Evolutionary conservation across 2,797 vertebrate species (phyloP).

Genomic region (Hephaestus fuliginosus): DNA sequence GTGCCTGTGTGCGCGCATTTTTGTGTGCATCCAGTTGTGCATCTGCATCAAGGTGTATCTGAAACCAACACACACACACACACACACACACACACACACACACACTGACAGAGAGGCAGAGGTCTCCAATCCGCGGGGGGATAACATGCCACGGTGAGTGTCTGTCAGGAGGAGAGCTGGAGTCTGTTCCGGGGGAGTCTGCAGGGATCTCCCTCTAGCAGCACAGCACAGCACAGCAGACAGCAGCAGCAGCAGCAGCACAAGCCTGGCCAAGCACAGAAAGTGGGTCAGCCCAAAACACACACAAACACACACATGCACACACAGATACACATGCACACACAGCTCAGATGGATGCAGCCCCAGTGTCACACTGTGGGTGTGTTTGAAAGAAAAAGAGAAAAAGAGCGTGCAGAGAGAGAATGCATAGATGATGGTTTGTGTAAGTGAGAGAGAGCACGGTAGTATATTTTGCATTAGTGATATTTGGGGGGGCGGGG

Average conservation of each 20-base stretch:
- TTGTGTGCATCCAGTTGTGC: slow-evolving; percentile 48
- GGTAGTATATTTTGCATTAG: slow-evolving; percentile 69
- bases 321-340: slow-evolving; percentile 38
- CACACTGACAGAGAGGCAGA: slow-evolving; percentile 67
- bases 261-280: slow-evolving; percentile 86
- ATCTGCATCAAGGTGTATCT: slow-evolving; percentile 67
- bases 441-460: slow-evolving; percentile 55
- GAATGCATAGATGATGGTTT: slow-evolving; percentile 57
- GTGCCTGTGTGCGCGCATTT: slow-evolving; percentile 42
- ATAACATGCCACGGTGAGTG: slow-evolving; percentile 84
- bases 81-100: slow-evolving; percentile 23
- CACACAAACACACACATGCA: slow-evolving; percentile 60
- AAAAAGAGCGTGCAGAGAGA: slow-evolving; percentile 46
- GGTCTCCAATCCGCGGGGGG: slow-evolving; percentile 79
- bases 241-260: slow-evolving; percentile 69
- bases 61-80: slow-evolving; percentile 2
- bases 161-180: slow-evolving; percentile 84
- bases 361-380: slow-evolving; percentile 74
- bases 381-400: slow-evolving; percentile 65
- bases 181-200: slow-evolving; percentile 81
- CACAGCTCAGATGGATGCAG: slow-evolving; percentile 71
- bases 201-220: slow-evolving; percentile 83
- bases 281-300: slow-evolving; percentile 86
- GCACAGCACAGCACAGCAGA: slow-evolving; percentile 65
- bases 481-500: slow-evolving; percentile 38